Conservation (phyloP, 2,113 vertebrate genomes). For the Alexandromys fortis region DNA sequence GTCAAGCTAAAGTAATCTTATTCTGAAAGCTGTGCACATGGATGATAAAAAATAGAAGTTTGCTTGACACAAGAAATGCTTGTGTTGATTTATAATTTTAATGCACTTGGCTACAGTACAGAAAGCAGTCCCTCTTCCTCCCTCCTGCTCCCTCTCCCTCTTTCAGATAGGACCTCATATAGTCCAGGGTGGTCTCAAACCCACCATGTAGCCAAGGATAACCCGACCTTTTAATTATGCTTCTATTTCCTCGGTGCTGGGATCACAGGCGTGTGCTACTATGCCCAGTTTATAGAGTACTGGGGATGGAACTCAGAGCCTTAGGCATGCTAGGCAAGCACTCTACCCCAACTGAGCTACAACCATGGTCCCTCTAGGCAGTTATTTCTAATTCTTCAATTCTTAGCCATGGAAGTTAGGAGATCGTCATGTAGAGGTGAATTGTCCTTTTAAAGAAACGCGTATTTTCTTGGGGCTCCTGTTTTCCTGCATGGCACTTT, state of each 20-base stretch:
- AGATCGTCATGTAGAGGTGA: not conserved
- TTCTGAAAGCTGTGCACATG: not conserved
- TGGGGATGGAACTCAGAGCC: not conserved
- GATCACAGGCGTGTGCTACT: too few species aligned
- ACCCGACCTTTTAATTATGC: not conserved
- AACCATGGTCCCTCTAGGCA: not conserved
- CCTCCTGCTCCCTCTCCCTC: not conserved
- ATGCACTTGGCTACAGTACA: not conserved
- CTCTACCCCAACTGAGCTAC: not conserved
- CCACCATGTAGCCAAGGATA: not conserved
- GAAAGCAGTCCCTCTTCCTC: not conserved
- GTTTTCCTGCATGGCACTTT: not conserved
- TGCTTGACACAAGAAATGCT: not conserved
- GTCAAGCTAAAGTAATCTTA: not conserved
- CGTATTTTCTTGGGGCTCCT: not conserved
- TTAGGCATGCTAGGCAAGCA: not conserved
- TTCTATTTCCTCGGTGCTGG: not conserved
- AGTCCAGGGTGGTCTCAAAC: not conserved
- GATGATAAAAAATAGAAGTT: not conserved
- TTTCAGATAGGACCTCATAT: not conserved
- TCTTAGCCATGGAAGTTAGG: not conserved
- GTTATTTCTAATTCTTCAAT: not conserved
- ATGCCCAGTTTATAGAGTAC: too few species aligned
- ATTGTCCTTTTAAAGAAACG: not conserved
- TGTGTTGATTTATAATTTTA: slow-evolving; percentile 8